Conservation (phyloP, 1,140 invertebrate genomes). For the Diuraphis noxia region DNA sequence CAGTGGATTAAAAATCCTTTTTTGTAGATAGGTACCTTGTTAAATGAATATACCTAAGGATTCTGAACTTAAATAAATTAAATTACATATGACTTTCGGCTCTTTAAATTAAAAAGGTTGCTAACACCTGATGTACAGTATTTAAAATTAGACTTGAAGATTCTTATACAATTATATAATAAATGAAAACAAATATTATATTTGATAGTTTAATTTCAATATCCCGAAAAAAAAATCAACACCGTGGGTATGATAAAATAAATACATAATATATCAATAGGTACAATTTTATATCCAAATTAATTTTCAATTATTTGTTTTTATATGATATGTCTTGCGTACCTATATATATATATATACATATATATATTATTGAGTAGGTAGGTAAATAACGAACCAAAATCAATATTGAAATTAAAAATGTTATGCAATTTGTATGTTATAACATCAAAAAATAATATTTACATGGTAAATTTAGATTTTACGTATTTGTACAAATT, state of each 20-base stretch:
- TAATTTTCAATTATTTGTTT: constrained; percentile 1
- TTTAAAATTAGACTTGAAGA: neutral
- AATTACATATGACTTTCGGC: no score
- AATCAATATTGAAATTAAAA: neutral
- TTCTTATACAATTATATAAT: neutral
- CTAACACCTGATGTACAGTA: no score
- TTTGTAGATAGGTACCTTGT: no score
- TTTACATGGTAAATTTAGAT: neutral
- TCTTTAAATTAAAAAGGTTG: no score
- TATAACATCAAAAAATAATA: neutral
- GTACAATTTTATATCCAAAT: neutral
- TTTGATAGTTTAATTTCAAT: neutral
- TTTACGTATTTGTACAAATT: constrained; percentile 1
- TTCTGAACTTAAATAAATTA: no score
- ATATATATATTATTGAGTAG: no score
- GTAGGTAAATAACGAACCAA: neutral
- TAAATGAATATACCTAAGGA: no score
- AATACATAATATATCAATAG: neutral
- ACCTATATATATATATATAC: no score
- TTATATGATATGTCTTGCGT: neutral
- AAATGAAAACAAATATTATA: neutral
- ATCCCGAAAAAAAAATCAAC: neutral
- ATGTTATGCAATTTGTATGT: neutral
- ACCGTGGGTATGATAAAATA: neutral
- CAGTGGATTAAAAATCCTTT: no score